Base-by-base conservation (phyloP, 2,888 invertebrate genomes). In the Acheta domesticus region DNA sequence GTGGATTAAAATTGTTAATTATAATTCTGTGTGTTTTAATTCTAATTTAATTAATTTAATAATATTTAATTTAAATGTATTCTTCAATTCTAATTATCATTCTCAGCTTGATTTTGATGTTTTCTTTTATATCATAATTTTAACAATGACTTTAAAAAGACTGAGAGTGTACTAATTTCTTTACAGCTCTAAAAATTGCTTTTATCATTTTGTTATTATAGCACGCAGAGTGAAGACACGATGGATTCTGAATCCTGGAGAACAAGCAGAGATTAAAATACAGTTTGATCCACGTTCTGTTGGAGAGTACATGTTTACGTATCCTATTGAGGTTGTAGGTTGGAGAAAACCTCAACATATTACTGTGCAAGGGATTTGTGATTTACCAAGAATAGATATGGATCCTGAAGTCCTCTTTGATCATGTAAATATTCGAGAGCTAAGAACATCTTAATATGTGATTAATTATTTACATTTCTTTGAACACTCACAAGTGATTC, bases 341-440 rank as follows among this genome's bases (percentile, higher is more conserved):
- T 78, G 82, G 62, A 77, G 82, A 4, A 62, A 79, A 20, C 83
- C 79, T 21, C 84, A 84, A 75, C 79, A 80, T 16, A 83, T 86
- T 19, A 82, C 82, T 2, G 78, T 84, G n/a, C 75, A 78, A 19
- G 86, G 85, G 14, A 49, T 82, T 0, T 83, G 84, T 2, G 85
- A 84, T 49, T 75, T 86, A 79, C 86, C 86, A 0, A 82, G 80
- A 49, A 36, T 86, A 0, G 82, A 85, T 77, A 84, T 84, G 84
- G 79, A 83, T 11, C 85, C 86, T 8, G 49, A 81, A 2, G 75
- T 79, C 4, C 81, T 86, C 75, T 86, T 85, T 79, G 77, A 82
- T 1, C 84, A 83, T 78, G 84, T 84, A 49, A 79, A 2, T 50
- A 62, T 36, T 49, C 5, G 20, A 23, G n/a, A 20, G 16, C 36